These are phyloP conservation scores for Melitaea cinxia DNA, from an alignment of 1,140 invertebrate genomes.

Conservation along the genomic window DNA sequence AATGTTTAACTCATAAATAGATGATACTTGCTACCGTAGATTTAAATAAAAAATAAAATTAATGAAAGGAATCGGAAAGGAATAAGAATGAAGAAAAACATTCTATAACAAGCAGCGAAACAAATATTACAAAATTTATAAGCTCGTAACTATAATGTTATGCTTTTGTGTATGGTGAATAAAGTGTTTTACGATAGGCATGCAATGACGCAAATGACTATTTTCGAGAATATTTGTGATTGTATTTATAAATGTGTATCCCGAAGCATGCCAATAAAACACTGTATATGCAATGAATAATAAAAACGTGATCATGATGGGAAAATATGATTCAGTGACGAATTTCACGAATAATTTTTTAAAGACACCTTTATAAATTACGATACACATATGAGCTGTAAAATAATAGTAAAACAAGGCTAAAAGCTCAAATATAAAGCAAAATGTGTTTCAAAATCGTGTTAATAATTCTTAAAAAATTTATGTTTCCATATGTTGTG, in stretches of 20 bases:
- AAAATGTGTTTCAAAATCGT: slow-evolving; percentile 12
- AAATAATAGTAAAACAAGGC: not conserved
- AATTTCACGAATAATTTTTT: not conserved
- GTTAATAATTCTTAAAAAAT: slow-evolving; percentile 24
- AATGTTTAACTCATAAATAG: too few species aligned
- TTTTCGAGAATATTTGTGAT: slow-evolving; percentile 33
- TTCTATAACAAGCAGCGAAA: not conserved
- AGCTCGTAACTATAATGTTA: slow-evolving; percentile 7
- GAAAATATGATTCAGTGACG: not conserved
- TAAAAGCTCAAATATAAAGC: slow-evolving; percentile 2
- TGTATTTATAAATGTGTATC: slow-evolving; percentile 13
- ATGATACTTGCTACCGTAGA: too few species aligned
- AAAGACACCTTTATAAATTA: not conserved
- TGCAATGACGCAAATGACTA: slow-evolving; percentile 28
- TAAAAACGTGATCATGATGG: slow-evolving; percentile 5
- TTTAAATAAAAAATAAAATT: too few species aligned
- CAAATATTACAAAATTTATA: not conserved
- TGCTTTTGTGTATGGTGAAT: slow-evolving; percentile 1
- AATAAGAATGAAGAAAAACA: not conserved
- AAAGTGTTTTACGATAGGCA: slow-evolving; percentile 15
- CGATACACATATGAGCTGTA: too few species aligned
- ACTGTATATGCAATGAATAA: not conserved
- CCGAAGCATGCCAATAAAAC: not conserved
- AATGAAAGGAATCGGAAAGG: too few species aligned
- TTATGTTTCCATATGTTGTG: slow-evolving; percentile 31